Percentiles rank a stretch among this genome's conserved stretches.
Evolutionary conservation across 2,797 vertebrate genomes (phyloP).

Genomic region (Trichosurus vulpecula): DNA sequence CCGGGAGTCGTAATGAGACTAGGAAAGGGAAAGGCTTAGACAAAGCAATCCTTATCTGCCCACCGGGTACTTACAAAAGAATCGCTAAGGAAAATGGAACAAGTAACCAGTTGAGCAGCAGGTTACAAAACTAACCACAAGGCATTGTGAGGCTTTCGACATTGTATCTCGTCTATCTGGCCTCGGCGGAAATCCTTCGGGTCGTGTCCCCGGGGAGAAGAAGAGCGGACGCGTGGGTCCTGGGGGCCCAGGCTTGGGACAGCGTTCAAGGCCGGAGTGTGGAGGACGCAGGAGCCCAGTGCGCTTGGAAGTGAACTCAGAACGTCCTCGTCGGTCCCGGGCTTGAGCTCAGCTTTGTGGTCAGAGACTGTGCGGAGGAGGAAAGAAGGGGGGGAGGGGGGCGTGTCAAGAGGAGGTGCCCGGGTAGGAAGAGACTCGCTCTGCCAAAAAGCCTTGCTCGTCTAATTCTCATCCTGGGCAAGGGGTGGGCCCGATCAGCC

Average conservation of each 20-base stretch:
- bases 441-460: too few species aligned
- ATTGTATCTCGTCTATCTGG: background rate
- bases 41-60: background rate
- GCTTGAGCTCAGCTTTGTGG: background rate
- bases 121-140: background rate
- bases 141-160: background rate
- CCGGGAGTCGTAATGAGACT: too few species aligned
- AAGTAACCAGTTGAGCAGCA: background rate
- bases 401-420: too few species aligned
- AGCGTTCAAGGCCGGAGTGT: slow-evolving; percentile 37
- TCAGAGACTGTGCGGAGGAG: too few species aligned
- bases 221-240: rapidly evolving
- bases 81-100: background rate
- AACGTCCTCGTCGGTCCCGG: background rate
- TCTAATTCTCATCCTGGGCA: background rate
- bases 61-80: background rate
- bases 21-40: too few species aligned
- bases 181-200: background rate
- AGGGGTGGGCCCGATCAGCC: background rate
- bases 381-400: too few species aligned
- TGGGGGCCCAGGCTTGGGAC: rapidly evolving
- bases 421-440: too few species aligned
- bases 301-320: background rate
- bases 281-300: background rate
- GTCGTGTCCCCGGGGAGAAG: background rate